Evolutionary conservation across 2,113 vertebrate genomes (phyloP).

Genomic region (Lutjanus erythropterus): DNA sequence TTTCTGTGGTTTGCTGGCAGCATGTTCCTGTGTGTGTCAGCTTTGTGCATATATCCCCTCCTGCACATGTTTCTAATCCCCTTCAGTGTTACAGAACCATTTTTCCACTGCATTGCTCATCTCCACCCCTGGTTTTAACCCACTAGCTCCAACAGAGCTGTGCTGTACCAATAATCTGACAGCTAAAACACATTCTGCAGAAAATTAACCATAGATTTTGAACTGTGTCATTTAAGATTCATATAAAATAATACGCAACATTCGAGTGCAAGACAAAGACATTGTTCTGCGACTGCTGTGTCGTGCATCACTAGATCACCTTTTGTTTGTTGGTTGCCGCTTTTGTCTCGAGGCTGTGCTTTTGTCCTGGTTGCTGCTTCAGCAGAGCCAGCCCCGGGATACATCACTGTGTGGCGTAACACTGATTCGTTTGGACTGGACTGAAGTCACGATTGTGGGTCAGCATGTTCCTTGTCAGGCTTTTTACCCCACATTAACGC

Average conservation of each 20-base stretch:
- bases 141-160: constrained; percentile 3
- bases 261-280: background rate
- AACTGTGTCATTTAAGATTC: background rate
- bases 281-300: background rate
- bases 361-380: constrained; percentile 44
- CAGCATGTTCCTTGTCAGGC: constrained; percentile 58
- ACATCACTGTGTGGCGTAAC: constrained; percentile 38
- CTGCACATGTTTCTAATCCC: constrained; percentile 68
- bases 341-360: constrained; percentile 35
- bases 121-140: constrained; percentile 25
- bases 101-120: constrained; percentile 54
- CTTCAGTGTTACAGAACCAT: constrained; percentile 55
- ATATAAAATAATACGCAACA: background rate
- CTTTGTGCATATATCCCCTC: constrained; percentile 20
- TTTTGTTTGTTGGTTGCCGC: constrained; percentile 26
- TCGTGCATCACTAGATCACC: constrained; percentile 26
- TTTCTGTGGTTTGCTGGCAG: background rate
- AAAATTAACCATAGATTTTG: background rate
- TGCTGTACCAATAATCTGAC: background rate
- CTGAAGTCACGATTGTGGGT: constrained; percentile 62
- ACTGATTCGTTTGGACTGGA: constrained; percentile 71
- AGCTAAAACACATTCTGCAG: background rate
- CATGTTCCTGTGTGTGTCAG: background rate
- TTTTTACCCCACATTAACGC: background rate
- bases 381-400: constrained; percentile 33